phyloP scores from a whole-genome alignment of 2,113 vertebrate species.

The Nicator chloris region DNA sequence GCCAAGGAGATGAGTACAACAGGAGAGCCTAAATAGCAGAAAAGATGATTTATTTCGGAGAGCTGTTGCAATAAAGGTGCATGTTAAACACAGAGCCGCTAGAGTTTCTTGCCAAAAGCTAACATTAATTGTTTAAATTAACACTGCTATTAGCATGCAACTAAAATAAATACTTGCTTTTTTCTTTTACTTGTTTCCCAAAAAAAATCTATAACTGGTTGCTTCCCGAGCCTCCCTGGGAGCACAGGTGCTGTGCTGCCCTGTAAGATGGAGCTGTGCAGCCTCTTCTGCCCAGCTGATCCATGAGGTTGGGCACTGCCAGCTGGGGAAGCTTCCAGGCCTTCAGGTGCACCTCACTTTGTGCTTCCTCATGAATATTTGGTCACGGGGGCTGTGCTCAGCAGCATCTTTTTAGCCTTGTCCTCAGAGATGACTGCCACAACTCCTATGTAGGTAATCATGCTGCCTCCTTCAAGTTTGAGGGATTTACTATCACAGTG shows the following conservation, averaged over 20 bases:
- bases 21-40: neutral
- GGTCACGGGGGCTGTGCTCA: neutral
- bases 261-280: fast-evolving
- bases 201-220: neutral
- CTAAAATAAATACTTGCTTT: neutral
- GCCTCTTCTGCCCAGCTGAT: neutral
- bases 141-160: neutral
- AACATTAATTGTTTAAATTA: slow-evolving; percentile 48
- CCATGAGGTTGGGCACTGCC: neutral
- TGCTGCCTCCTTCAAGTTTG: fast-evolving
- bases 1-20: neutral
- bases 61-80: neutral
- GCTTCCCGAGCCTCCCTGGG: neutral
- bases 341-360: neutral
- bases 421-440: neutral
- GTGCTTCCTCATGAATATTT: neutral
- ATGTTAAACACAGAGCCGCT: neutral
- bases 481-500: neutral
- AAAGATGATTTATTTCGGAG: slow-evolving; percentile 3
- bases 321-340: neutral
- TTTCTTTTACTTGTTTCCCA: neutral
- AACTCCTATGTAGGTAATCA: neutral
- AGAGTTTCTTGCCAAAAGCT: slow-evolving; percentile 21
- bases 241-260: neutral
- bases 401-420: neutral